Evolutionary conservation across 2,888 invertebrate genomes (phyloP), one percentile per base, ranked within the genome.

Genomic region (Sinhomidia bicolor): DNA sequence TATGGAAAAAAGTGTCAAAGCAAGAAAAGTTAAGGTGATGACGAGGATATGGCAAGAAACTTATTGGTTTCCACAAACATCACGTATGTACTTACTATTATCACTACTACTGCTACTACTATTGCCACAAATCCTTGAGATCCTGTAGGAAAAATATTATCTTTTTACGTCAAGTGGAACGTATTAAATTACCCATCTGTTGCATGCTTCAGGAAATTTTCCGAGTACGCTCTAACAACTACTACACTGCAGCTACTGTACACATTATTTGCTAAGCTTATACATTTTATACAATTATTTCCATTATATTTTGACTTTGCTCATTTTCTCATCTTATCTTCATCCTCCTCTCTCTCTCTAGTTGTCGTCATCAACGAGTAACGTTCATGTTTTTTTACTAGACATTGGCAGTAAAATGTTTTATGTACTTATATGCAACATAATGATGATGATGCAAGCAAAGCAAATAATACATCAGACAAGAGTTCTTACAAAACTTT

Each of bases 121-220:
- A 29, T 62, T 62, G 32, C 20, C 17, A 20, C 32, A 78, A 85
- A 85, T 76, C 44, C 85, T 85, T 76, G 36, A 65, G 85, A 47
- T 79, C 54, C 54, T 51, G 29, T 74, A 57, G 80, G 74, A 86
- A 81, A 80, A 86, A 86, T 74, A 86, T 86, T 86, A 80, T 86
- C 74, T 86, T 81, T 86, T 12, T 57, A 86, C 80, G 23, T 86
- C 86, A 81, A 86, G 80, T 81, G 86, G 80, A 86, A 86, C 80
- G 86, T 81, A 86, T 86, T 81, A 44, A 71, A 41, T 86, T 86
- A 80, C 85, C 80, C 80, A 81, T 79, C 86, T 81, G 80, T 74
- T 80, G 68, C 79, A 12, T 47, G 9, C 23, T 20, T 54, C 23
- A 76, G 36, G 20, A 51, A 20, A 79, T 51, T 76, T 26, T 71